phyloP scores from a whole-genome alignment of 2,113 vertebrate genomes.

The Micronycteris hirsuta region DNA sequence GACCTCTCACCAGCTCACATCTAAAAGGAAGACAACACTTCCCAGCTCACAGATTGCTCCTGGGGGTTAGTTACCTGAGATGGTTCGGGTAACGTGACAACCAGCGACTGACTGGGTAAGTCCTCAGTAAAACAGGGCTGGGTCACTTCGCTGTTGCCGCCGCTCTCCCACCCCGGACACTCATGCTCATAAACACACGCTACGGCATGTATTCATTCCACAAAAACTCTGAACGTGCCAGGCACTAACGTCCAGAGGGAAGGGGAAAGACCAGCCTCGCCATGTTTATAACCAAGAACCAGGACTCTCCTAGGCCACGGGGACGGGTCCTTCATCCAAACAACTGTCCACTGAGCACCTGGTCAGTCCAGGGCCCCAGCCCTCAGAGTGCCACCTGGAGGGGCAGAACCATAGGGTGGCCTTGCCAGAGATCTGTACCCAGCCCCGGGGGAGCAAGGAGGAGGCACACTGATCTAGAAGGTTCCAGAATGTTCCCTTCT shows the following conservation, averaged over 20 bases:
- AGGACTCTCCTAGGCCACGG: neutral
- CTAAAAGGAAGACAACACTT: neutral
- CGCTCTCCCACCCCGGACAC: fast-evolving
- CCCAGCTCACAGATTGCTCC: neutral
- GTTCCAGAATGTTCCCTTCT: neutral
- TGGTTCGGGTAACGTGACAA: neutral
- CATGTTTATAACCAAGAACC: neutral
- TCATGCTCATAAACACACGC: neutral
- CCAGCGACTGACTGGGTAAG: fast-evolving
- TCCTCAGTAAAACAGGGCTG: too few relatives aligned
- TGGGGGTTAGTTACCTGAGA: neutral
- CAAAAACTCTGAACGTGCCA: too few relatives aligned
- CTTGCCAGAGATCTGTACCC: neutral
- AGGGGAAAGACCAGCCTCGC: too few relatives aligned
- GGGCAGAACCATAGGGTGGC: neutral
- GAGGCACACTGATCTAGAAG: neutral
- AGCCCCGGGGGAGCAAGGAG: neutral
- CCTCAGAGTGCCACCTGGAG: neutral
- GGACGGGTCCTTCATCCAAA: fast-evolving
- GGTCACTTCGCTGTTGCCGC: neutral
- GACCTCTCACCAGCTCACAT: neutral
- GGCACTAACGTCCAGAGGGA: neutral
- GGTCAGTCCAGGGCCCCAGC: fast-evolving
- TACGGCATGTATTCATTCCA: neutral
- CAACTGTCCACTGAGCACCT: neutral